Base-by-base conservation (phyloP, 2,797 vertebrate species). In the Geotria australis region DNA sequence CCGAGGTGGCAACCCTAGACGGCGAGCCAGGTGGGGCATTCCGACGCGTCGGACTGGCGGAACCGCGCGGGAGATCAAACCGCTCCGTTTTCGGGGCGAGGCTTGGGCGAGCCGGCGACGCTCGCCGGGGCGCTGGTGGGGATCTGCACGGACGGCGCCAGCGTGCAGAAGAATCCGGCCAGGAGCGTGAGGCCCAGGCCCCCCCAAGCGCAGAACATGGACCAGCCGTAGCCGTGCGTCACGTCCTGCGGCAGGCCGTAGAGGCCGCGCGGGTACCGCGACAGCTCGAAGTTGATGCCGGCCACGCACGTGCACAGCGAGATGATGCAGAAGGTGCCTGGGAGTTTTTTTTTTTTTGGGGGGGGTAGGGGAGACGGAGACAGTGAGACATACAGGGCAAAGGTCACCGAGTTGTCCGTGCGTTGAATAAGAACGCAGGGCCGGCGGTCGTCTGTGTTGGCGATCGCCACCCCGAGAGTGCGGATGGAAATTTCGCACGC, bases 291-390 rank as follows among this genome's bases (percentile, higher is more conserved):
- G 78, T 95, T 98, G 72, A 98, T 98, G 66, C 88, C 89, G 3
- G 89, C 89, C 61, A 98, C 88, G 2, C 89, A 98, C 60, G 89
- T 98, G 67, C 89, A 98, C 70, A 98, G 78, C 68, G 89, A 94
- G 68, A 98, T 98, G 75, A 98, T 98, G 73, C 89, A 98, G 79
- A 98, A 98, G 62, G 89, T 98, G 64, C 88, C 89, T 85, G 70
- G 10, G 63, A 63, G n/a, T n/a, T n/a, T n/a, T n/a, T n/a, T n/a
- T n/a, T n/a, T n/a, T n/a, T n/a, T n/a, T n/a, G n/a, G n/a, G n/a
- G n/a, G 38, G 24, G 38, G 24, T 15, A 5, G 48, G 67, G 65
- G 66, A 57, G 59, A 61, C 63, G 46, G 11, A 15, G 24, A 10
- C 24, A 3, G 57, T 38, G 24, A 38, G 24, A 38, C 24, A 38